Percentiles rank a stretch among this genome's conserved stretches.
Evolutionary conservation across 2,113 vertebrate genomes (phyloP).

Genomic region (Microcebus jonahi): DNA sequence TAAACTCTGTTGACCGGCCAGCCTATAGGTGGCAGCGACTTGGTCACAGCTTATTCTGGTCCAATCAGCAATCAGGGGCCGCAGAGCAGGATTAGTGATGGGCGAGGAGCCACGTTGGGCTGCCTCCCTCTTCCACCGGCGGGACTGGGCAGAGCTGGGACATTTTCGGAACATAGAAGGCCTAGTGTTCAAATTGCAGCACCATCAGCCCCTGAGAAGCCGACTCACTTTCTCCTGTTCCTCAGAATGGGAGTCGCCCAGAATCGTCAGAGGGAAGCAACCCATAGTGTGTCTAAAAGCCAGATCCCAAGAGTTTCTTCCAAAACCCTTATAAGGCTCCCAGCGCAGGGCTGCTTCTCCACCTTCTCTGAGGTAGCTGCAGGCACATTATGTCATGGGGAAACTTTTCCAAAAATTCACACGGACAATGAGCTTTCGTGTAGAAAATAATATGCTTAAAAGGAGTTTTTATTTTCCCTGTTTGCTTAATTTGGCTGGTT

Average conservation of each 20-base stretch:
- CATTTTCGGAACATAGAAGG: background rate
- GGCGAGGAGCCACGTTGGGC: background rate
- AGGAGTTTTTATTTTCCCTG: background rate
- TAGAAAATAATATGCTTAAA: slow-evolving; percentile 46
- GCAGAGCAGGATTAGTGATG: background rate
- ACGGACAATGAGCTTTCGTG: background rate
- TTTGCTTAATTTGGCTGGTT: slow-evolving; percentile 21
- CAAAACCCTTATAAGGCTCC: background rate
- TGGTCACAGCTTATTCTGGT: rapidly evolving
- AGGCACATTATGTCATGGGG: background rate
- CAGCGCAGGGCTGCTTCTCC: background rate
- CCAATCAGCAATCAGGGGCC: background rate
- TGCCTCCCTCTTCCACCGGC: background rate
- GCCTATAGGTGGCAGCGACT: background rate
- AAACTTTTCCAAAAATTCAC: slow-evolving; percentile 18
- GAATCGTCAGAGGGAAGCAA: background rate
- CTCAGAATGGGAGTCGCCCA: background rate
- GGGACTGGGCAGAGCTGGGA: rapidly evolving
- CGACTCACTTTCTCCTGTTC: background rate
- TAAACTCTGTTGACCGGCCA: background rate
- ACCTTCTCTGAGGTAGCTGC: background rate
- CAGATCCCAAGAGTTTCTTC: background rate
- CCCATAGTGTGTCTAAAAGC: background rate
- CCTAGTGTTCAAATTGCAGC: background rate
- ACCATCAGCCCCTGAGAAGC: background rate